These are phyloP conservation scores for Oceanites oceanicus DNA, from an alignment of 2,113 vertebrate genomes.

Conservation along the genomic window DNA sequence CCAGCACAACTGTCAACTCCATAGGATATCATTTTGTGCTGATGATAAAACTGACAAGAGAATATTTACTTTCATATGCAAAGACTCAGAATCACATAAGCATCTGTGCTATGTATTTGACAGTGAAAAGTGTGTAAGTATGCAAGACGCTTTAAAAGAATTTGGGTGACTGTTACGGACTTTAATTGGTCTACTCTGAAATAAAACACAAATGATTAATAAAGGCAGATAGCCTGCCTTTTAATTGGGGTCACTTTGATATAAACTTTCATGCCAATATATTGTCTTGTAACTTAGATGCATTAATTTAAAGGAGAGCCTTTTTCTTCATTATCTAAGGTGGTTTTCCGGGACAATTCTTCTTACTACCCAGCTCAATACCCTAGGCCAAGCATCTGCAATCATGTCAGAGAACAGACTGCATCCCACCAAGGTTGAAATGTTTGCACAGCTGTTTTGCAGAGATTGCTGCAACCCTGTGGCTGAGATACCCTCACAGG, in stretches of 20 bases:
- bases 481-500: neutral
- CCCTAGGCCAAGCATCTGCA: neutral
- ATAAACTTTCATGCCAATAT: neutral
- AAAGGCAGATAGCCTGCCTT: neutral
- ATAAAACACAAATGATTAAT: neutral
- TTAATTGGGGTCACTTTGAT: neutral
- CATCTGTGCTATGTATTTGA: constrained; percentile 98
- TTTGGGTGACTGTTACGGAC: neutral
- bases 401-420: accelerated
- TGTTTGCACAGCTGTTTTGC: constrained; percentile 23
- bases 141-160: neutral
- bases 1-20: constrained; percentile 94
- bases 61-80: constrained; percentile 99
- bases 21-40: constrained; percentile 98
- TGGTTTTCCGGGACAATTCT: neutral
- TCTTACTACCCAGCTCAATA: neutral
- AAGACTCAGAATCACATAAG: constrained; percentile 97
- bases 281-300: neutral
- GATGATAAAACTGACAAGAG: constrained; percentile 99
- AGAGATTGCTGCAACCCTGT: neutral
- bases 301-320: neutral
- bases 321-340: neutral
- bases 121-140: constrained; percentile 99
- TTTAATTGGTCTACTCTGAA: neutral
- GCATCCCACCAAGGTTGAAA: neutral